phyloP scores from a whole-genome alignment of 2,797 vertebrate genomes.

The Semotilus atromaculatus region DNA sequence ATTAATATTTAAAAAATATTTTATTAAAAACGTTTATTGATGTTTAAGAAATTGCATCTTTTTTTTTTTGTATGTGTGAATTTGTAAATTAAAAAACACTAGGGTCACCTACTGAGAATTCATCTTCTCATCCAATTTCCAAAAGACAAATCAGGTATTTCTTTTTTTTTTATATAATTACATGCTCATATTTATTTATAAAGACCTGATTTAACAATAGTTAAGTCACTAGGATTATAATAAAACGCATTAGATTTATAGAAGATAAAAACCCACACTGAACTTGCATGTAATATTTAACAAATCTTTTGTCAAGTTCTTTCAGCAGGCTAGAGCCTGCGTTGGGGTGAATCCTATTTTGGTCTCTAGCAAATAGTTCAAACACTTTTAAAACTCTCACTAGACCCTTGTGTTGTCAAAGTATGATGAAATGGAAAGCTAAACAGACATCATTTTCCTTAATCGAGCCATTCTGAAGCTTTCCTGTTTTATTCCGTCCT shows the following conservation, averaged over 20 bases:
- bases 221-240: background rate
- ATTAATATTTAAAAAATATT: background rate
- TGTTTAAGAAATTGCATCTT: background rate
- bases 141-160: background rate
- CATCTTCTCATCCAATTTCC: background rate
- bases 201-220: background rate
- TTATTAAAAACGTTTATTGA: background rate
- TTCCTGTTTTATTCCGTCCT: conserved; percentile 51
- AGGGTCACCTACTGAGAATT: background rate
- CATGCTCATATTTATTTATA: background rate
- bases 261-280: no score
- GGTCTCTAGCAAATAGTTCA: conserved; percentile 29
- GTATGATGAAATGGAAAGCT: no score
- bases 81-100: background rate
- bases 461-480: conserved; percentile 54
- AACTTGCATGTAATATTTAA: background rate
- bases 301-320: conserved; percentile 32
- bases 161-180: no score
- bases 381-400: conserved; percentile 54
- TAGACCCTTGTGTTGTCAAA: conserved; percentile 44
- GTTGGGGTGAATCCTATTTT: conserved; percentile 21
- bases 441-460: no score
- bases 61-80: no score
- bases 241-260: background rate
- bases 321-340: background rate